These are phyloP conservation scores for Seriola aureovittata DNA, from an alignment of 2,113 vertebrate species.

Conservation along the genomic window DNA sequence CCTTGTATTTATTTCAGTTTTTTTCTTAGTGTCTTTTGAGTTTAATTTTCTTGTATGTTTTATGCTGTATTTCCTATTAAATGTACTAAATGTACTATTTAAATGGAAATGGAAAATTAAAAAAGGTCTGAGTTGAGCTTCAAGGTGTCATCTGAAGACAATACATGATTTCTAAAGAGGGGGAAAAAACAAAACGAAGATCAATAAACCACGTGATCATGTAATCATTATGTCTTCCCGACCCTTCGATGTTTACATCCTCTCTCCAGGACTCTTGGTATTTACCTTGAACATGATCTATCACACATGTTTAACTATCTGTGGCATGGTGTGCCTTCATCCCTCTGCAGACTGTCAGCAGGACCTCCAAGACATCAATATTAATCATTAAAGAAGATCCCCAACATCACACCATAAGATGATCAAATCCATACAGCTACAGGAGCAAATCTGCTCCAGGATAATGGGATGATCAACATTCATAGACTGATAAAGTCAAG, in stretches of 20 bases:
- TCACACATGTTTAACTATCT: not conserved
- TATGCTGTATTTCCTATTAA: not conserved
- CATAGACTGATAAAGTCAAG: constrained; percentile 42
- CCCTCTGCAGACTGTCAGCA: constrained; percentile 9
- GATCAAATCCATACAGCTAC: constrained; percentile 38
- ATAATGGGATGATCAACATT: constrained; percentile 45
- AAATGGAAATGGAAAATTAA: not conserved
- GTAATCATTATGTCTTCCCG: constrained; percentile 41
- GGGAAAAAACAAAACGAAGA: not conserved
- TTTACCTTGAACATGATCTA: constrained; percentile 57
- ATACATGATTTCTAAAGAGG: constrained; percentile 8
- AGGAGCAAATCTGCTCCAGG: constrained; percentile 21
- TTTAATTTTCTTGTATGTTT: not conserved
- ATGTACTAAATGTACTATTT: not conserved
- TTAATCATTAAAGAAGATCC: constrained; percentile 26
- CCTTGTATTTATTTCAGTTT: too few species aligned
- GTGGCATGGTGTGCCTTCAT: not conserved
- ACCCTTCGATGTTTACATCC: constrained; percentile 34
- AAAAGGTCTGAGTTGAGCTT: not conserved
- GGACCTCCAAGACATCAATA: constrained; percentile 24
- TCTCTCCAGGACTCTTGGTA: constrained; percentile 24
- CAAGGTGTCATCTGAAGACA: not conserved
- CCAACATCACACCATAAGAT: not conserved
- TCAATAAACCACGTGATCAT: constrained; percentile 38
- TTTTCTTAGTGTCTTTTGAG: not conserved